Base-by-base conservation (phyloP, 2,888 invertebrate genomes). In the Morpho helenor region DNA sequence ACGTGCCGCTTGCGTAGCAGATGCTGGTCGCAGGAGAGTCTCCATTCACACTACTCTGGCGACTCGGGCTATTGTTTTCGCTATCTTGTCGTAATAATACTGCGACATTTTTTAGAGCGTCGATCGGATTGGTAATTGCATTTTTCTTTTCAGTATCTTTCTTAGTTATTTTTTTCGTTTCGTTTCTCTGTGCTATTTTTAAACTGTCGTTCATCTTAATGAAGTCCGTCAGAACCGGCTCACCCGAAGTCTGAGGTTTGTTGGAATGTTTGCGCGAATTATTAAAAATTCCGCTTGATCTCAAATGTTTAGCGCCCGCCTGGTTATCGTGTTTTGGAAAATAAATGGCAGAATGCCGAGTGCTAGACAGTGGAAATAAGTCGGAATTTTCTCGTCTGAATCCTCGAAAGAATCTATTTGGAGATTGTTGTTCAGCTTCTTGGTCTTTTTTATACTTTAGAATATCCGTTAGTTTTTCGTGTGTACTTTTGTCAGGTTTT, bases 351-450 rank as follows among this genome's bases (percentile, higher is more conserved):
- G 96, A 96, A 80, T 96, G 96, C 51, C 96, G 91, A 10, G 92
- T 91, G 66, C 95, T 93, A 23, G 94, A 93, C 56, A 95, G 85
- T 8, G 96, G 95, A 76, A 96, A 95, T 73, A 96, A 94, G 79
- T 96, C 96, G 0, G 96, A 96, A 80, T 96, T 96, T 80, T 96
- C 96, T 66, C 96, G 92, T 62, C 96, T 92, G 80, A 96, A 96
- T 43, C 95, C 95, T 68, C 95, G 92, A 66, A 95, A 93, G 82
- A 96, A 95, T 63, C 94, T 92, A 71, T 93, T 93, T 51, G 93
- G 92, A 68, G 95, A 87, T 79, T 93, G 94, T 9, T 93, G 91
- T 74, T 95, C 96, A 61, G 94, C 92, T 65, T 96, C 95, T 79
- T 94, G 94, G 61, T 87, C 85, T 62, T 95, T 93, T 69, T 95